Evolutionary conservation across 2,888 invertebrate species (phyloP).

Genomic region (Dolichomitus sp.): DNA sequence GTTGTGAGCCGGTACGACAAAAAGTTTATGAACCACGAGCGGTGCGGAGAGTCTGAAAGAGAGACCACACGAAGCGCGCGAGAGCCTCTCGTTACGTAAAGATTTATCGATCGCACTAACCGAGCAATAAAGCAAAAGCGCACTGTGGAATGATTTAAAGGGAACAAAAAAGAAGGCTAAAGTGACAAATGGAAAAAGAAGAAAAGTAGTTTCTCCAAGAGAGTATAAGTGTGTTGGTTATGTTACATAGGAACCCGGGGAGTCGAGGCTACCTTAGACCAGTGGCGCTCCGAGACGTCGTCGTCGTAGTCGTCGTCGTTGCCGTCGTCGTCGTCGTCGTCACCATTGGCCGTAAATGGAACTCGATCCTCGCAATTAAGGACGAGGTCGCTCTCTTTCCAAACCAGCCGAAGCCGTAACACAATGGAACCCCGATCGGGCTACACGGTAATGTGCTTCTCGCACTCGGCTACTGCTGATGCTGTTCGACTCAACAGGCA

Average conservation of each 20-base stretch:
- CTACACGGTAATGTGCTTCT: conserved; percentile 45
- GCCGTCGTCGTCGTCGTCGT: conserved; percentile 47
- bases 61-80: conserved; percentile 21
- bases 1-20: conserved; percentile 9
- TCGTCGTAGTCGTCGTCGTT: conserved; percentile 45
- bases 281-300: conserved; percentile 42
- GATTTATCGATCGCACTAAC: conserved; percentile 39
- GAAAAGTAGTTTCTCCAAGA: conserved; percentile 39
- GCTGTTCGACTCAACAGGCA: background rate
- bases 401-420: conserved; percentile 44
- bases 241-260: background rate
- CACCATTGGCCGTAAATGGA: conserved; percentile 63
- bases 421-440: conserved; percentile 50
- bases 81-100: conserved; percentile 33
- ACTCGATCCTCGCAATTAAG: conserved; percentile 64
- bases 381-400: conserved; percentile 65
- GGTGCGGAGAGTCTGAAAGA: conserved; percentile 4
- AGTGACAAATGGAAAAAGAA: conserved; percentile 38
- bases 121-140: conserved; percentile 34
- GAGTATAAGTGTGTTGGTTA: background rate
- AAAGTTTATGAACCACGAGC: conserved; percentile 28
- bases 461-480: conserved; percentile 5
- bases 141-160: conserved; percentile 22
- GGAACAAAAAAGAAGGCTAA: background rate
- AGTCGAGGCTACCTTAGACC: conserved; percentile 36